Evolutionary conservation across 2,888 invertebrate genomes (phyloP).

Genomic region (Rhodophaea formosa): DNA sequence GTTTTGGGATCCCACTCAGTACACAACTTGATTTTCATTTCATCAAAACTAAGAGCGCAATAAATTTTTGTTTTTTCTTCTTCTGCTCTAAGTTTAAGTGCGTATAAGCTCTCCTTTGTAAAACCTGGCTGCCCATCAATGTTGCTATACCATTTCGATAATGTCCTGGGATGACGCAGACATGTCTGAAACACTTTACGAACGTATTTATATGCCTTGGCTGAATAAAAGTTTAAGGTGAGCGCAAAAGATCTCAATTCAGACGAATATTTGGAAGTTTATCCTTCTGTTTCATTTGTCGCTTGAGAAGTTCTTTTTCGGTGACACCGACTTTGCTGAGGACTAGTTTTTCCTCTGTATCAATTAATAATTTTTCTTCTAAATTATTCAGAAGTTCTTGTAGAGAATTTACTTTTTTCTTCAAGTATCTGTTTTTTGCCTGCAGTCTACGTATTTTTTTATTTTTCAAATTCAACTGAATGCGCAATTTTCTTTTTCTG

Average conservation of each 20-base stretch:
- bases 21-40: conserved; percentile 6
- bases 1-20: not conserved
- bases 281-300: conserved; percentile 14
- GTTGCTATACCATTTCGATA: conserved; percentile 21
- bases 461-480: not conserved
- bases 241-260: conserved; percentile 20
- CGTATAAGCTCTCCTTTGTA: conserved; percentile 9
- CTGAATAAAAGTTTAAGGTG: conserved; percentile 20
- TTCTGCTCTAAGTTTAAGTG: conserved; percentile 6
- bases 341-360: conserved; percentile 17
- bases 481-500: not conserved
- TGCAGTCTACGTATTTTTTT: not conserved
- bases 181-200: conserved; percentile 21
- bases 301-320: conserved; percentile 18
- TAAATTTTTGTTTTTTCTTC: conserved; percentile 5
- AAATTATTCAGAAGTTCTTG: conserved; percentile 9
- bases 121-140: conserved; percentile 16
- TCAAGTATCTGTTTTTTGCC: conserved; percentile 13
- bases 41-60: conserved; percentile 9
- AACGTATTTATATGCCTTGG: conserved; percentile 25
- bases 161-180: conserved; percentile 19
- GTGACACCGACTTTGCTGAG: conserved; percentile 17
- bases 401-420: conserved; percentile 13
- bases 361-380: conserved; percentile 13
- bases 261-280: conserved; percentile 18